Conservation (phyloP, 2,113 vertebrate genomes). For the Regulus satrapa region DNA sequence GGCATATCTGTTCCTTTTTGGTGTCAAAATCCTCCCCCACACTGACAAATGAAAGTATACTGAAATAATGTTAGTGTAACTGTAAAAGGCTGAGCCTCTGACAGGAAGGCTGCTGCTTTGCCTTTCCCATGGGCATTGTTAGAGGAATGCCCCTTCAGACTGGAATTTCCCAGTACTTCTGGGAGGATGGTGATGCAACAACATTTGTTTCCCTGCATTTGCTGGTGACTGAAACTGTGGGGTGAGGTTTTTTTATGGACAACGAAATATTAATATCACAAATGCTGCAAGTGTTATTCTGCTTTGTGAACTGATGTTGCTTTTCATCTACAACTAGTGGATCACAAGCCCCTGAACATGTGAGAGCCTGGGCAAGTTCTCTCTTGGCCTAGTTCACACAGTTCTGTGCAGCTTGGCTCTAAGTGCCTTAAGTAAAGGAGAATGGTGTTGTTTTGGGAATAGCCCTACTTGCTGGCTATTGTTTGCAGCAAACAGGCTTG, state of each 20-base stretch:
- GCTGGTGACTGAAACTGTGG: neutral
- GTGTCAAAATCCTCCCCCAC: neutral
- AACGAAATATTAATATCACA: neutral
- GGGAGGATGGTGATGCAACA: neutral
- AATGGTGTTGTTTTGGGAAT: neutral
- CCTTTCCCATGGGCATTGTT: neutral
- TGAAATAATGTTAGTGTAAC: neutral
- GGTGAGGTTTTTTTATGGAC: neutral
- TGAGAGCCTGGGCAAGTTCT: neutral
- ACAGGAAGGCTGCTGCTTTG: neutral
- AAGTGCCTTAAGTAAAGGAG: neutral
- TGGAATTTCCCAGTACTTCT: neutral
- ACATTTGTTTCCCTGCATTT: neutral
- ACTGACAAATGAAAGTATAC: neutral
- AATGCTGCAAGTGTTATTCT: neutral
- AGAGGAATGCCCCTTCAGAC: slow-evolving; percentile 25
- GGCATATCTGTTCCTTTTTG: neutral
- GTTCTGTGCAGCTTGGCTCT: neutral
- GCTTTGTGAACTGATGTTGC: neutral
- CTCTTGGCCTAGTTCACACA: neutral
- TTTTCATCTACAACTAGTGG: neutral
- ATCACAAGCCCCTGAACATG: neutral
- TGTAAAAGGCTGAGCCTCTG: neutral
- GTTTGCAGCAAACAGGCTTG: neutral
- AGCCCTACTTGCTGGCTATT: neutral